Base-by-base conservation (phyloP, 2,797 vertebrate genomes). In the Eurystomus glaucurus region DNA sequence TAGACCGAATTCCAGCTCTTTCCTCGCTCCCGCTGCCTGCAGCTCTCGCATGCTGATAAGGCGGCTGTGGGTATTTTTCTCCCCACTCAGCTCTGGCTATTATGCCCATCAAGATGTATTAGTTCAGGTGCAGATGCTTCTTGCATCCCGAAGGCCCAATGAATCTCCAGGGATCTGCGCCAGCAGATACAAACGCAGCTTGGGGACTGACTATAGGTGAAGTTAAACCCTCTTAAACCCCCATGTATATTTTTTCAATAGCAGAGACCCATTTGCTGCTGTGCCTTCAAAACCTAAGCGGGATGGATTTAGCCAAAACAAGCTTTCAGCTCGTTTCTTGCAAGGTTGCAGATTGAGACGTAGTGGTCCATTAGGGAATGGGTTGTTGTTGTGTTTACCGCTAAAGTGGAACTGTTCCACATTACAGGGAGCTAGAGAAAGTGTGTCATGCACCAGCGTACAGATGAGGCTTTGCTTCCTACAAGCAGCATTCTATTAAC, bases 401-500 rank as follows among this genome's bases (percentile, higher is more conserved):
- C 39, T 54, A 31, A 52, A 92, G 55, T 33, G 65, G 76, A 84
- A 16, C 82, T 95, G 82, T 90, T 95, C 91, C 94, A 82, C 92
- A 25, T 94, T 65, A 93, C 7, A 21, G 11, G 1, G 28, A 65
- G 68, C 37, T 13, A 1, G 61, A 84, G 82, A 87, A 75, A 86
- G 88, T 58, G 83, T 94, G 85, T 92, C 43, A 60, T 26, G 85
- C 72, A 64, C 76, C 86, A 86, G 74, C 15, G 1, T 29, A 19
- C 46, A 33, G 43, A 15, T 10, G 21, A 70, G 31, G 70, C 33
- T 68, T 75, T 28, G 37, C 64, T 93, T 90, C 85, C 87, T 87
- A 17, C 93, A 39, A 28, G 57, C 82, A 60, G 11, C 2, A 3
- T 92, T 31, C 45, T 79, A 29, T 69, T 77, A 84, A 74, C 83